These are phyloP conservation scores for Silurus aristotelis DNA, from an alignment of 2,797 vertebrate species.

Conservation along the genomic window DNA sequence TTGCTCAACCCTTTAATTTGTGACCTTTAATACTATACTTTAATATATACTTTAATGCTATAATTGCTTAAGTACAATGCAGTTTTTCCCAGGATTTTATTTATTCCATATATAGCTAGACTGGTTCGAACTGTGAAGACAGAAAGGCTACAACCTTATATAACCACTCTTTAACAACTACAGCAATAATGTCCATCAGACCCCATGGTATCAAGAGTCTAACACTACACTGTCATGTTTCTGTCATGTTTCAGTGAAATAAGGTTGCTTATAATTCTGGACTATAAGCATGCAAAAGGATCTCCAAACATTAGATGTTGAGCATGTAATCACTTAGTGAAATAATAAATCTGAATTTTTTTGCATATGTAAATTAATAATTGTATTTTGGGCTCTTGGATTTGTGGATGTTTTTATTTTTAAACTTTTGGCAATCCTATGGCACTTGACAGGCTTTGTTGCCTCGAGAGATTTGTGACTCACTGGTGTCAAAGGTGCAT, in stretches of 20 bases:
- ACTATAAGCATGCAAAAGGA: not conserved
- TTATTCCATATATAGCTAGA: not conserved
- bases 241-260: not conserved
- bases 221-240: not conserved
- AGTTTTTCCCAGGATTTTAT: not conserved
- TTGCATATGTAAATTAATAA: not conserved
- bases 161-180: not conserved
- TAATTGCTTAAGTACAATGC: not conserved
- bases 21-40: not conserved
- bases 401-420: not conserved
- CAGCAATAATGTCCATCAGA: not conserved
- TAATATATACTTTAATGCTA: too few species aligned
- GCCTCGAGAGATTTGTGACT: constrained; percentile 30
- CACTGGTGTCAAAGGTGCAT: constrained; percentile 29
- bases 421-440: not conserved
- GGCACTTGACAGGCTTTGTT: constrained; percentile 7
- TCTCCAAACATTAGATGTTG: not conserved
- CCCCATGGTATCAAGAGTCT: not conserved
- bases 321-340: not conserved
- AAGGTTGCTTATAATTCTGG: not conserved
- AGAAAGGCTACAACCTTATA: not conserved
- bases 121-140: not conserved
- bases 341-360: not conserved
- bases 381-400: not conserved
- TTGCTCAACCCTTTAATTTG: not conserved